Evolutionary conservation across 1,140 invertebrate species (phyloP), one percentile per base, ranked within the genome.

Genomic region (Temnothorax longispinosus): DNA sequence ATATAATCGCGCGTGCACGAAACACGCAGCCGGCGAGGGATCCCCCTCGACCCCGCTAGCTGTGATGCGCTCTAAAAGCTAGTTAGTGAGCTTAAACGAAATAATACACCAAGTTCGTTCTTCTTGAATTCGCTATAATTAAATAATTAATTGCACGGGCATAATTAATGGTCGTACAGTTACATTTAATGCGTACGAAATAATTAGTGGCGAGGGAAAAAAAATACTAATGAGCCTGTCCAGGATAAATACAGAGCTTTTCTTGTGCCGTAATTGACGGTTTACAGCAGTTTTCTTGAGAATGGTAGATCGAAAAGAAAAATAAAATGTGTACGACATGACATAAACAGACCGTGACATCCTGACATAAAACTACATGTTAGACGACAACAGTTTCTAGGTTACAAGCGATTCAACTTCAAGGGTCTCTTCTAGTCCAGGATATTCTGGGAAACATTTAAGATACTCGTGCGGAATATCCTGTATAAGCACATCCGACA

Each of bases 201-300:
- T 69, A 69, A 69, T 67, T 67, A 44, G 27, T n/a, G n/a, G 5
- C 65, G 41, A 69, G 44, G 41, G 35, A 11, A 44, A 67, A 67
- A 44, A 67, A 67, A n/a, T 65, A 35, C 10, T 18, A 67, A 67
- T 13, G n/a, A 13, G n/a, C 6, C 38, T 65, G n/a, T 41, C 13
- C 3, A 35, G 60, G 11, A 32, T 13, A 5, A 67, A 67, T 4
- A 21, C 8, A 21, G 64, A 11, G 38, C 13, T 67, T 13, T 65
- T n/a, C 11, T 21, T 21, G 8, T 21, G 10, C 62, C 15, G 10
- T 38, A 67, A 67, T 21, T 21, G 38, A 21, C 0, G 18, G 7
- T 41, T 10, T 21, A n/a, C 35, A 15, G 18, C 64, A 41, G 1
- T 67, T 67, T 44, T 21, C 10, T 35, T 13, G 35, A 38, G 10